Evolutionary conservation across 2,797 vertebrate genomes (phyloP).

Genomic region (Notolabrus celidotus): DNA sequence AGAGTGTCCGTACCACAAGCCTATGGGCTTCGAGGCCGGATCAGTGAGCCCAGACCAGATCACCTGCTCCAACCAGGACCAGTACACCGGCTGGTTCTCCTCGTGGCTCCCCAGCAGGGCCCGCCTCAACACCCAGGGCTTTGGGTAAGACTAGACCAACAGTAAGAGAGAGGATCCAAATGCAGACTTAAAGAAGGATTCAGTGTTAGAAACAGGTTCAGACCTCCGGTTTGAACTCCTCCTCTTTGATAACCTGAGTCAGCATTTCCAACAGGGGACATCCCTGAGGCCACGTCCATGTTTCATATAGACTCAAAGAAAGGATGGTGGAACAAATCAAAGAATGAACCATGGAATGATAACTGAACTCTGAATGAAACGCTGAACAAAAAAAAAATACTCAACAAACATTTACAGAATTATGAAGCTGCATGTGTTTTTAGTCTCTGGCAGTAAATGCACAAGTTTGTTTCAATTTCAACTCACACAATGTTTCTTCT

Average conservation of each 20-base stretch:
- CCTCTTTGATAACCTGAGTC: too few species aligned
- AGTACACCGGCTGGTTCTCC: conserved; percentile 97
- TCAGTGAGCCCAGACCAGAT: conserved; percentile 93
- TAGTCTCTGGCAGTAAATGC: neutral
- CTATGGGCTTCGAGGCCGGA: conserved; percentile 95
- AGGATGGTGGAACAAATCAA: too few species aligned
- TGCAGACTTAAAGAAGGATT: neutral
- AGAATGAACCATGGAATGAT: too few species aligned
- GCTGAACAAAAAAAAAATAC: neutral
- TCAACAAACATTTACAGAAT: neutral
- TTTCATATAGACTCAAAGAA: too few species aligned
- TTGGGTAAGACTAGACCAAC: conserved; percentile 87
- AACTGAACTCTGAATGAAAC: too few species aligned
- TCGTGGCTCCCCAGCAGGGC: conserved; percentile 95
- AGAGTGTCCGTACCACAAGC: conserved; percentile 97
- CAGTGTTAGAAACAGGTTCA: too few species aligned
- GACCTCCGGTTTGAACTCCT: too few species aligned
- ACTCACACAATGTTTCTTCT: neutral
- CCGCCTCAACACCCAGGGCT: conserved; percentile 95
- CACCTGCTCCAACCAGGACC: conserved; percentile 94
- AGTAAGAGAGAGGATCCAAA: neutral
- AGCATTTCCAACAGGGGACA: too few species aligned
- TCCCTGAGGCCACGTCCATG: too few species aligned
- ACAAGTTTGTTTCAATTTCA: neutral
- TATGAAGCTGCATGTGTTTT: conserved; percentile 8